These are phyloP conservation scores for Clarias fuscus DNA, from an alignment of 2,797 vertebrate genomes.

Conservation along the genomic window DNA sequence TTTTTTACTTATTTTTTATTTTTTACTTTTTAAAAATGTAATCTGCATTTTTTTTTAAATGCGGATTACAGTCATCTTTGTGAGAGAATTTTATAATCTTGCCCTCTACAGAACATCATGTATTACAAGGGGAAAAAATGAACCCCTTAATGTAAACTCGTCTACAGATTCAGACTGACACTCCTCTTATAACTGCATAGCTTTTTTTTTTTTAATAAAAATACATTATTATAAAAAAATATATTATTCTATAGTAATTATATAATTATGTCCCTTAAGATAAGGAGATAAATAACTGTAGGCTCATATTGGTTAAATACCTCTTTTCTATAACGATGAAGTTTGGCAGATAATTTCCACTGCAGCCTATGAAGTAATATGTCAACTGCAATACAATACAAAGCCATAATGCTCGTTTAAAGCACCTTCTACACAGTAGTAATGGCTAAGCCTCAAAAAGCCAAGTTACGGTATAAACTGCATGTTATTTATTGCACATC, in stretches of 20 bases:
- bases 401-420: neutral
- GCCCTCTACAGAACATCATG: neutral
- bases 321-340: neutral
- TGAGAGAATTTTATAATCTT: neutral
- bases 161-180: neutral
- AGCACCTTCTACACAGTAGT: neutral
- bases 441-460: slow-evolving; percentile 12
- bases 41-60: too few species aligned
- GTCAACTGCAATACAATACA: neutral
- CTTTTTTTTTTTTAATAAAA: neutral
- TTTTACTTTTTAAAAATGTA: too few species aligned
- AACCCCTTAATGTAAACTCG: neutral
- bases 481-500: slow-evolving; percentile 32
- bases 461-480: slow-evolving; percentile 1
- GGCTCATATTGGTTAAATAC: neutral
- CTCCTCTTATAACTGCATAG: neutral
- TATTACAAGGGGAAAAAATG: neutral
- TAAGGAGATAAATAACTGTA: neutral
- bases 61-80: neutral
- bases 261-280: neutral
- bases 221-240: too few species aligned
- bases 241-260: neutral
- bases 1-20: too few species aligned
- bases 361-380: neutral
- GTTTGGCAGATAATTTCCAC: neutral